Evolutionary conservation across 1,140 invertebrate genomes (phyloP).

Genomic region (Drosophila neocordata): DNA sequence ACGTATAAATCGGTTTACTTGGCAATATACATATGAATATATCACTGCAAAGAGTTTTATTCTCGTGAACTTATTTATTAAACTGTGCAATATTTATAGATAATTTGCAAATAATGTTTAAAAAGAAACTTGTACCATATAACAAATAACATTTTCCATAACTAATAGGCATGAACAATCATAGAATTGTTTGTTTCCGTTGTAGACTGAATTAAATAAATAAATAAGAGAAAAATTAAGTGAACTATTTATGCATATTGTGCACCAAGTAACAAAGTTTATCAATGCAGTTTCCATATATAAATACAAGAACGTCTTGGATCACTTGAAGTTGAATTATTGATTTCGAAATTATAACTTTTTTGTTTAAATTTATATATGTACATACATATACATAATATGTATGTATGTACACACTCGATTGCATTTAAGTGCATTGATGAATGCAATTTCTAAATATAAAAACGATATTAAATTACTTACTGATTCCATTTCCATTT

Average conservation of each 20-base stretch:
- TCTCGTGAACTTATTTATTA: background rate
- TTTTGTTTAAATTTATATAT: background rate
- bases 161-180: background rate
- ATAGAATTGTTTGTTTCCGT: background rate
- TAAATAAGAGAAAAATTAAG: background rate
- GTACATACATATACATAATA: too few relatives aligned
- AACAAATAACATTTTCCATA: background rate
- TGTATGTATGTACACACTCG: background rate
- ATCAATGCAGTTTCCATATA: background rate
- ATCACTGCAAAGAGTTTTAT: background rate
- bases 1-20: conserved; percentile 2
- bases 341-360: background rate
- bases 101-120: background rate
- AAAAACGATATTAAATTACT: too few relatives aligned
- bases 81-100: background rate
- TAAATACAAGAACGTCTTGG: background rate
- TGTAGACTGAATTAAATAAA: background rate
- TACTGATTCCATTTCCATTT: too few relatives aligned
- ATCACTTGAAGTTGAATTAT: background rate
- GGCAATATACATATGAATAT: background rate
- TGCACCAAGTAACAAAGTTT: background rate
- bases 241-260: background rate
- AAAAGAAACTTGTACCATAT: background rate
- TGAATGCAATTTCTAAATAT: too few relatives aligned
- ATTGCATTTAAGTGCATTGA: too few relatives aligned